phyloP scores from a whole-genome alignment of 1,140 invertebrate genomes.

The Geopemphigus sp. region DNA sequence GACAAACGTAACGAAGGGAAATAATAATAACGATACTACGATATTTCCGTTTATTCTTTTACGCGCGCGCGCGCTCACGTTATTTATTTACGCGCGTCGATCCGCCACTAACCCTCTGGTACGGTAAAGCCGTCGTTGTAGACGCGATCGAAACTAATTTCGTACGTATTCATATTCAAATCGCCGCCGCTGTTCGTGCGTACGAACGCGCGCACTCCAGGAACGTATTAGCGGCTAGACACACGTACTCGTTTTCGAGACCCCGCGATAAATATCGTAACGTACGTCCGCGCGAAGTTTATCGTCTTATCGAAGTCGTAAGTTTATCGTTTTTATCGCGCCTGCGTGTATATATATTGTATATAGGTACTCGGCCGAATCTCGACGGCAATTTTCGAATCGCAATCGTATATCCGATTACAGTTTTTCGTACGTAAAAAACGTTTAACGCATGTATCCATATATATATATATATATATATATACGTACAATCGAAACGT shows the following conservation, averaged over 20 bases:
- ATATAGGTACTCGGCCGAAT: neutral
- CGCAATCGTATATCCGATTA: neutral
- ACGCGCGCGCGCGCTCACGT: neutral
- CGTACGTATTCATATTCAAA: slow-evolving; percentile 29
- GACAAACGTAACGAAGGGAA: neutral
- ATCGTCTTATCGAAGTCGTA: neutral
- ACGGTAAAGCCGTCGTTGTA: neutral
- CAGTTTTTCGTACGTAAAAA: too few species aligned
- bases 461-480: too few species aligned
- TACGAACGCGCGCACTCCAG: neutral
- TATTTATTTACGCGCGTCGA: slow-evolving; percentile 15
- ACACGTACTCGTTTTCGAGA: neutral
- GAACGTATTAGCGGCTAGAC: neutral
- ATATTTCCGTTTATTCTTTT: neutral
- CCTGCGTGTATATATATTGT: too few species aligned
- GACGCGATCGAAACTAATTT: slow-evolving; percentile 27
- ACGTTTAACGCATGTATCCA: too few species aligned
- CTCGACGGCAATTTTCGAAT: neutral
- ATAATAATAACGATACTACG: neutral
- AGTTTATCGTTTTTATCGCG: neutral
- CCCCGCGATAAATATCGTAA: neutral
- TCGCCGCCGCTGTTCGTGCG: too few species aligned
- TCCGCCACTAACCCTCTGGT: too few species aligned
- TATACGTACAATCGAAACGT: too few species aligned
- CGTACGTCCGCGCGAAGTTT: neutral